A percentile compares a stretch with the other conserved stretches of the same genome.
Evolutionary conservation across 1,140 invertebrate genomes (phyloP).

Genomic region (Drosophila lacertosa): DNA sequence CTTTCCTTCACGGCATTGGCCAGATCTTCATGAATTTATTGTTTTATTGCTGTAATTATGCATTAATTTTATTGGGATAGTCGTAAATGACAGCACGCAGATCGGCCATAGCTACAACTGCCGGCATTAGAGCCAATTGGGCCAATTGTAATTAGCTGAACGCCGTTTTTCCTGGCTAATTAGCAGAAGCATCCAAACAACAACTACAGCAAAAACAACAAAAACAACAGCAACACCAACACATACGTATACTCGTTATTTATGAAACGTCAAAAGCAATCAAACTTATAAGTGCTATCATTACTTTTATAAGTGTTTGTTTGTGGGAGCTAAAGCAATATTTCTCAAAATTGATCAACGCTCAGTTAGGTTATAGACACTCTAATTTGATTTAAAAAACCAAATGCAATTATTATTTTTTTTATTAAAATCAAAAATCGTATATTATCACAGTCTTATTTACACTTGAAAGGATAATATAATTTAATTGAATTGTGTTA

Average conservation of each 20-base stretch:
- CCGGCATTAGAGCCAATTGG: constrained; percentile 46
- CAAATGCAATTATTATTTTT: too few relatives aligned
- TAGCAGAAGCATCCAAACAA: constrained; percentile 30
- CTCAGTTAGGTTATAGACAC: too few relatives aligned
- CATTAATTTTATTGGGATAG: constrained; percentile 79
- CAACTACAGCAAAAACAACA: too few relatives aligned
- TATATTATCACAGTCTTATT: too few relatives aligned
- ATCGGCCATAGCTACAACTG: constrained; percentile 21
- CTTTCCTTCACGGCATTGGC: constrained; percentile 34
- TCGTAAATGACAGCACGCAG: constrained; percentile 62
- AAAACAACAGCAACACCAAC: too few relatives aligned
- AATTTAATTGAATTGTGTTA: too few relatives aligned
- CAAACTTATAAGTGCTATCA: constrained; percentile 29
- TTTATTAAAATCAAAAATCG: too few relatives aligned
- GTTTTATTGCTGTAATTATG: constrained; percentile 79
- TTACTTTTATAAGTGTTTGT: neutral
- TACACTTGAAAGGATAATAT: too few relatives aligned
- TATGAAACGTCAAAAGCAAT: constrained; percentile 54
- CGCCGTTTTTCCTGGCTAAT: constrained; percentile 57
- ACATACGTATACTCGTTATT: constrained; percentile 28
- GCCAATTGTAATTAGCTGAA: constrained; percentile 66
- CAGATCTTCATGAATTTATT: constrained; percentile 72
- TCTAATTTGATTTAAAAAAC: too few relatives aligned
- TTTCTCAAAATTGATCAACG: neutral
- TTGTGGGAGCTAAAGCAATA: neutral